Evolutionary conservation across 2,888 invertebrate genomes (phyloP), one percentile per base, ranked within the genome.

Genomic region (Dicyrtomina minuta): DNA sequence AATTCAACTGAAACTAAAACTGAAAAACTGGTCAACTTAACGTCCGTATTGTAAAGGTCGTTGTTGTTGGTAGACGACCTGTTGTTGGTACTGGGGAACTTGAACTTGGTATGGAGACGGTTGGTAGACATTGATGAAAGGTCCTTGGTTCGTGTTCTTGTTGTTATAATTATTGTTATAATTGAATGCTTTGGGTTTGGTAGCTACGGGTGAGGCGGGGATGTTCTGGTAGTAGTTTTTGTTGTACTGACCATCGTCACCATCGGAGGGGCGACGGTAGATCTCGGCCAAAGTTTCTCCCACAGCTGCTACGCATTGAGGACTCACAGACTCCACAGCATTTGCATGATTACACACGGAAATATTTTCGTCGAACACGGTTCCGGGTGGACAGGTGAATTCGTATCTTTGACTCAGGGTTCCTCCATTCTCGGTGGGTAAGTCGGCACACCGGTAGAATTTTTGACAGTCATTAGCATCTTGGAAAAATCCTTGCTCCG

Each of bases 371-470:
- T 75, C 75, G 43, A 71, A 75, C 17, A 68, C 68, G 10, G 75
- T 75, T 33, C 73, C 74, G 1, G 61, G 55, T 3, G 74, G 72
- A 39, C 75, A 75, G 1, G 15, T 17, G 58, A 74, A 75, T 22
- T 71, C 61, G 49, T 68, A 72, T 44, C 53, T 71, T 15, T 64
- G 27, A 8, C 43, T 41, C 20, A 66, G 13, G 8, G 33, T 59
- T 15, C 64, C 24, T 0, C 58, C 64, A 10, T 71, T 70, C 24
- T 55, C 55, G 0, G 59, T 65, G n/a, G 60, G 46, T 26, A 71
- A 70, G 17, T 71, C 73, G 10, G 72, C 75, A 61, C 75, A 75
- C 1, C 75, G 70, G 66, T 73, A 73, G 59, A 75, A 75, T 44
- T 70, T 70, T 27, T 66, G 39, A 53, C 75, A 75, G 62, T 73